Percentiles rank a stretch among this genome's conserved stretches.
These are phyloP conservation scores for Ornithorhynchus anatinus DNA, from an alignment of 2,113 vertebrate genomes.

Conservation along the genomic window DNA sequence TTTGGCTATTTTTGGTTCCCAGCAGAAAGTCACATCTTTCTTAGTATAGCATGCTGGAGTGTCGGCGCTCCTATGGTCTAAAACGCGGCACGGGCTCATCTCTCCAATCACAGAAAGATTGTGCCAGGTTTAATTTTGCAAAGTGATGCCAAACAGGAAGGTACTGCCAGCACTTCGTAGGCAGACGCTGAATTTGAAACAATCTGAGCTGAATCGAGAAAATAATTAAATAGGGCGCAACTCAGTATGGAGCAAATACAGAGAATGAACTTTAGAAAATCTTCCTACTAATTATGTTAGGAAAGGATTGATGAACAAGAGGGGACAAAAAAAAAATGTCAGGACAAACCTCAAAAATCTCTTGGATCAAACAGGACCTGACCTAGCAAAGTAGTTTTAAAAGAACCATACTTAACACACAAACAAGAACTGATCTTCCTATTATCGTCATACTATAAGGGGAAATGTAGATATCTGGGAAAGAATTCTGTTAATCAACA, in stretches of 20 bases:
- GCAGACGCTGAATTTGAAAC: background rate
- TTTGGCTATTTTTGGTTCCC: background rate
- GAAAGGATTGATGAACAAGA: background rate
- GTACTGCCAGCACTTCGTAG: background rate
- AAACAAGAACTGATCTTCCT: too few relatives aligned
- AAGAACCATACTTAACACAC: too few relatives aligned
- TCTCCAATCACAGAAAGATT: background rate
- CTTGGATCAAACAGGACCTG: too few relatives aligned
- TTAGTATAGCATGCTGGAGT: background rate
- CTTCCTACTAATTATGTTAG: conserved; percentile 1
- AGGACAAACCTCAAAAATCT: background rate
- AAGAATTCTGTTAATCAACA: too few relatives aligned
- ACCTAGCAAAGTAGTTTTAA: too few relatives aligned
- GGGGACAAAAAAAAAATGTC: background rate
- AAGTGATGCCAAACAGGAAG: background rate
- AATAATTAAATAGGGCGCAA: background rate
- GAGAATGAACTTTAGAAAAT: background rate
- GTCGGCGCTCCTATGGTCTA: background rate
- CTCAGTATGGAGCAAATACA: background rate
- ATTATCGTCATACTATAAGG: too few relatives aligned
- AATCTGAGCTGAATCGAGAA: background rate
- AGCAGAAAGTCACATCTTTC: background rate
- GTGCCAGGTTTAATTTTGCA: background rate
- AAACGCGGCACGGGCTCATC: background rate
- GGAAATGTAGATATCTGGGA: too few relatives aligned